Base-by-base conservation (phyloP, 1,140 invertebrate species). In the Bradynema listronoti region DNA sequence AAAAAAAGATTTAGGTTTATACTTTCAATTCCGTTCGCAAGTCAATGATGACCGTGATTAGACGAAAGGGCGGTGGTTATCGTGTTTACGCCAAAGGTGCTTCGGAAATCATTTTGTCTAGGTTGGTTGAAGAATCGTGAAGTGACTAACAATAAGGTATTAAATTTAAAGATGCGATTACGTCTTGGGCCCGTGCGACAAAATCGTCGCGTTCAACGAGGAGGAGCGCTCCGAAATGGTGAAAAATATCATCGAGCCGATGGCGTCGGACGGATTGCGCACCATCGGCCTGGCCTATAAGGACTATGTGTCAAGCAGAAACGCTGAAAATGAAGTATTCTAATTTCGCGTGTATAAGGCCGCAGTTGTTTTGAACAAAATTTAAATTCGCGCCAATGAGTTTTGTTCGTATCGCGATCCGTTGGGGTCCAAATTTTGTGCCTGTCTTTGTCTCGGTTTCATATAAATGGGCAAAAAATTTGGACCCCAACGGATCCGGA, bases 11-110 rank as follows among this genome's bases (percentile, higher is more conserved):
- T 53, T 81, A 83, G 64, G 80, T 78, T 9, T 98, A 94, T 83
- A 98, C 94, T 4, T 99, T 98, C 82, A 98, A 98, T 83, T 97
- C 92, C 45, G 89, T 91, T 51, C 85, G 94, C 62, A 99, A 99
- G 81, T 94, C 89, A 66, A 98, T 98, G 94, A 91, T 90, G 69
- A 98, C 94, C 24, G 88, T 97, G 47, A 86, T 98, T 71, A 83
- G 86, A 72, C 16, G 16, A 5, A 43, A 43, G 9, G 87, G 69
- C 6, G 22, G 39, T n/a, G 90, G 89, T 36, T 97, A 86, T 81
- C 83, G 93, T 66, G 84, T 99, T 54, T 97, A 89, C 80, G 92
- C 90, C 53, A 99, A 99, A 83, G 94, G 94, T 78, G 94, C 94
- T 79, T 96, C 92, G 54, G 94, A 99, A 84, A 96, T 98, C 75